Conservation (phyloP, 92 coral and sea anemone genomes). For the Zoanthus sansibaricus region DNA sequence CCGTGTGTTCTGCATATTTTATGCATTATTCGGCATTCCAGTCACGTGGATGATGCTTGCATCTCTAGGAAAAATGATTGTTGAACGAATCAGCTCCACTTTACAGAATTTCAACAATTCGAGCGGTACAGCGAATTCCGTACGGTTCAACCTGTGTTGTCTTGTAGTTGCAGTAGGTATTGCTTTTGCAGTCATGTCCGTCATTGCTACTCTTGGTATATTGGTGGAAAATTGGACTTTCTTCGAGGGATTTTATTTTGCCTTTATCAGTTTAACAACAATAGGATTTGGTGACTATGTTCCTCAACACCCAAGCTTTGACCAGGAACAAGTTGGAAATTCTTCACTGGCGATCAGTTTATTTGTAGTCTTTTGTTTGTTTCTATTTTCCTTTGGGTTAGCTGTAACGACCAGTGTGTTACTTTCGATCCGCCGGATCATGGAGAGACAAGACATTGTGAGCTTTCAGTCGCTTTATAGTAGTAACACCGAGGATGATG, state of each 20-base stretch:
- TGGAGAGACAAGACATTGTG: constrained; percentile 77
- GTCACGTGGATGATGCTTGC: constrained; percentile 93
- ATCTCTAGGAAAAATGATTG: constrained; percentile 86
- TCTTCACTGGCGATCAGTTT: constrained; percentile 77
- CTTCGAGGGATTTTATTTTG: constrained; percentile 96
- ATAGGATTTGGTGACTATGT: constrained; percentile 98
- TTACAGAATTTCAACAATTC: constrained; percentile 57
- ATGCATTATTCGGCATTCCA: constrained; percentile 94
- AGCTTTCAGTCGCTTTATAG: constrained; percentile 86
- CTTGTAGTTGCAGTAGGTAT: constrained; percentile 68
- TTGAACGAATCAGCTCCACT: constrained; percentile 72
- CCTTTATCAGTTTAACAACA: constrained; percentile 93
- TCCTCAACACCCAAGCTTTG: constrained; percentile 89
- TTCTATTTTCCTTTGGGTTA: constrained; percentile 86
- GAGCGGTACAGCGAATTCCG: constrained; percentile 58
- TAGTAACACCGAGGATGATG: constrained; percentile 66
- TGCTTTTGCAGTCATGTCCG: constrained; percentile 67
- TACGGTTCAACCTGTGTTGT: constrained; percentile 64
- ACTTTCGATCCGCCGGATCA: constrained; percentile 79
- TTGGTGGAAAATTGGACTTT: constrained; percentile 92
- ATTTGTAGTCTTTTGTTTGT: constrained; percentile 81
- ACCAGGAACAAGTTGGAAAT: constrained; percentile 56
- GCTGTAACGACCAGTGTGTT: constrained; percentile 87
- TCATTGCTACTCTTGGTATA: constrained; percentile 77
- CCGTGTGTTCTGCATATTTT: constrained; percentile 81